Conservation (phyloP, 2,797 vertebrate genomes). For the Chaenodraco wilsoni region DNA sequence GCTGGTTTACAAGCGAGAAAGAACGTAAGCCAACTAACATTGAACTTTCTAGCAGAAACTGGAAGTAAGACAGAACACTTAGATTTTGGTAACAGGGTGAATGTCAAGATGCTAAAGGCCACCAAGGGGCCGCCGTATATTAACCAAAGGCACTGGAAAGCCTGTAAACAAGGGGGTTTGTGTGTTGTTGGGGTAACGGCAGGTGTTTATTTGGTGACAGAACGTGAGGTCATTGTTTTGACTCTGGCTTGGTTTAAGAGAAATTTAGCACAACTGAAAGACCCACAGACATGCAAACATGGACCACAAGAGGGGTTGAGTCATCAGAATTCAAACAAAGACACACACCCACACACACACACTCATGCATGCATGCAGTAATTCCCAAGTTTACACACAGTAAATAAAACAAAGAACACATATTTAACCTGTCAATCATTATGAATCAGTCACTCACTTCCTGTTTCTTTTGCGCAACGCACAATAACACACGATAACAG, state of each 20-base stretch:
- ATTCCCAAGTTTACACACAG: background rate
- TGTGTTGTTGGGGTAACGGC: slow-evolving; percentile 41
- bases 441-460: background rate
- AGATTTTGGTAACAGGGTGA: slow-evolving; percentile 39
- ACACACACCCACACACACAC: background rate
- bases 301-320: slow-evolving; percentile 19
- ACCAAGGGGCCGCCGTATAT: slow-evolving; percentile 41
- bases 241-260: slow-evolving; percentile 32
- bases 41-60: slow-evolving; percentile 59
- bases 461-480: background rate
- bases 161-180: slow-evolving; percentile 58
- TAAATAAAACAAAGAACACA: slow-evolving; percentile 3
- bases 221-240: slow-evolving; percentile 58
- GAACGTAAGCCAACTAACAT: slow-evolving; percentile 34
- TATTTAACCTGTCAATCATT: background rate
- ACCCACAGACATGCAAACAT: slow-evolving; percentile 14
- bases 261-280: slow-evolving; percentile 7
- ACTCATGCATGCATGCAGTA: background rate
- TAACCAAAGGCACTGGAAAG: slow-evolving; percentile 18
- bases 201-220: slow-evolving; percentile 43
- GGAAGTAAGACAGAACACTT: slow-evolving; percentile 27
- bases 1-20: slow-evolving; percentile 39
- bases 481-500: background rate
- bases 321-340: background rate
- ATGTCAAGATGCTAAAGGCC: slow-evolving; percentile 45